Evolutionary conservation across 2,888 invertebrate genomes (phyloP).

Genomic region (Agrilus mali): DNA sequence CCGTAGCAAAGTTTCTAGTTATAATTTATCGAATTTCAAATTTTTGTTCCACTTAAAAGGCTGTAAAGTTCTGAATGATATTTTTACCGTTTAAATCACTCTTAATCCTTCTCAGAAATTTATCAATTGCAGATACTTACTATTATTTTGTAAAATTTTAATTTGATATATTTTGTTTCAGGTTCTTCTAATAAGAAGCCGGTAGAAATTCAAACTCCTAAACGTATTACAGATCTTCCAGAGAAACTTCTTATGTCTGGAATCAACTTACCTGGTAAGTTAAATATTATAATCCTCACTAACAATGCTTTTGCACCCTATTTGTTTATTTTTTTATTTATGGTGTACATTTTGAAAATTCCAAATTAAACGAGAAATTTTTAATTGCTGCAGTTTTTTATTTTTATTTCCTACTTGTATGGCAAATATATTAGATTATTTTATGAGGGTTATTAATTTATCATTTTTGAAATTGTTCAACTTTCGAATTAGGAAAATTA

Average conservation of each 20-base stretch:
- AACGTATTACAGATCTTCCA: conserved; percentile 49
- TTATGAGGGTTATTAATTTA: too few species aligned
- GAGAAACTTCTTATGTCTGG: conserved; percentile 55
- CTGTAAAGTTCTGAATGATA: too few species aligned
- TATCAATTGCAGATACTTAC: too few species aligned
- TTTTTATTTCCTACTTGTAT: not conserved
- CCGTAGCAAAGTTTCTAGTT: too few species aligned
- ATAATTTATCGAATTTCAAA: too few species aligned
- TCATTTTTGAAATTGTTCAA: too few species aligned
- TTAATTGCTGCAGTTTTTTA: not conserved
- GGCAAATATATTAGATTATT: too few species aligned
- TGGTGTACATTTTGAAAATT: not conserved
- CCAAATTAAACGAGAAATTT: not conserved
- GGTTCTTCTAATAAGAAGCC: conserved; percentile 34
- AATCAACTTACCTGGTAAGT: conserved; percentile 56
- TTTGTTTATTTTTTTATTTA: not conserved
- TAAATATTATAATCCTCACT: not conserved
- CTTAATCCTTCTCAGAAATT: not conserved
- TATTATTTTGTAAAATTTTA: too few species aligned
- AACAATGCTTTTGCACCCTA: too few species aligned
- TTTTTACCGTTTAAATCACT: too few species aligned
- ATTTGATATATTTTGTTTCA: conserved; percentile 24
- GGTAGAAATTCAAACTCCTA: conserved; percentile 42
- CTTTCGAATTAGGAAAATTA: too few species aligned
- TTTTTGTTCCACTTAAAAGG: too few species aligned